These are phyloP conservation scores for Prunella fulvescens DNA, from an alignment of 2,113 vertebrate species.

Conservation along the genomic window DNA sequence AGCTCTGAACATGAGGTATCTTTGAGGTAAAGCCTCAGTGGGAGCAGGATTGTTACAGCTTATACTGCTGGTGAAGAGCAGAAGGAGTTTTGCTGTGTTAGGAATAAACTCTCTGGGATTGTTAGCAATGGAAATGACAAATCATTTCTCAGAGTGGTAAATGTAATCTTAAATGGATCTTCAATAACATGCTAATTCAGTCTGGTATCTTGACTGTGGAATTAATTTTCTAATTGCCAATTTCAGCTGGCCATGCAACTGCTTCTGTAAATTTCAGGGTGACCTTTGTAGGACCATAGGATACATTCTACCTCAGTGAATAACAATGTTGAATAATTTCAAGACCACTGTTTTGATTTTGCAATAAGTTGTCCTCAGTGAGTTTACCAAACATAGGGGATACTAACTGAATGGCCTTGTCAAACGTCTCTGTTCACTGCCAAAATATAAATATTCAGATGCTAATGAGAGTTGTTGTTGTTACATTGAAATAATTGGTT, in stretches of 20 bases:
- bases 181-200: slow-evolving; percentile 29
- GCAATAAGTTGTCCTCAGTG: not conserved
- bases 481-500: not conserved
- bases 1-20: not conserved
- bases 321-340: not conserved
- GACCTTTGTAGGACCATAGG: not conserved
- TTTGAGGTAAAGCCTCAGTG: not conserved
- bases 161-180: slow-evolving; percentile 42
- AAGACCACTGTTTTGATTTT: not conserved
- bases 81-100: not conserved
- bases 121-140: not conserved
- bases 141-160: not conserved
- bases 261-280: slow-evolving; percentile 1
- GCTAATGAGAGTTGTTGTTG: not conserved
- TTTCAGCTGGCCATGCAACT: not conserved
- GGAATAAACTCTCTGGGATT: not conserved
- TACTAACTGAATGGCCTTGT: not conserved
- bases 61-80: not conserved
- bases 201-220: not conserved
- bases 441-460: not conserved
- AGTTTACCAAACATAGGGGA: not conserved
- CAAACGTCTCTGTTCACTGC: not conserved
- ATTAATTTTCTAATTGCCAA: slow-evolving; percentile 27
- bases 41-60: not conserved
- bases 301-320: not conserved